Evolutionary conservation across 2,113 vertebrate species (phyloP), one percentile per base, ranked within the genome.

Genomic region (Cyphomyrus plagiostoma): DNA sequence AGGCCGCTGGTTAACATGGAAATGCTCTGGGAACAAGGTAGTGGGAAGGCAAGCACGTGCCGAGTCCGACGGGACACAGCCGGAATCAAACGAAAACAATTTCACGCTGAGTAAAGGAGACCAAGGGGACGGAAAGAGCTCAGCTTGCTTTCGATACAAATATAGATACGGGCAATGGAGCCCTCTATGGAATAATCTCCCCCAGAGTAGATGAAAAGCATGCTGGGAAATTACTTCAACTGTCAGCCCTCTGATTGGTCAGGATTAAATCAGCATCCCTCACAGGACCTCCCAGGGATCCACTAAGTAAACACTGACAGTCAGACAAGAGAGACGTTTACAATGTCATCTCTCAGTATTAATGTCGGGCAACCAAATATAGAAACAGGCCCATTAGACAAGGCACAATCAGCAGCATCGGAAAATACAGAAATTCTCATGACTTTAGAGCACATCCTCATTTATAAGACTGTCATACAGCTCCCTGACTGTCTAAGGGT

Each of bases 381-480:
- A 84, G 35, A 45, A 23, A 48, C 39, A 46, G 21, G 45, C 45
- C 82, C 82, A 84, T 48, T 13, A 84, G 39, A 84, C 19, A 48
- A 46, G 19, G 5, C 19, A 46, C 82, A 84, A 84, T 84, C 82
- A 84, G 39, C 42, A 23, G 50, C 85, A 15, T 56, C 35, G 1
- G 23, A 17, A 35, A 87, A 45, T 45, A n/a, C 15, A 87, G 8
- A 39, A 62, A 62, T 45, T 58, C 52, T 45, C 35, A 3, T n/a
- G 86, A 15, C 53, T 52, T 86, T 30, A 52, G 9, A 49, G n/a
- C 13, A 26, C 45, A 89, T 86, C 91, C 88, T 91, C 90, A 91
- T 89, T 89, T 48, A 91, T 93, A 93, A 94, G 89, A 91, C 91
- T 87, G 91, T 92, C 92, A 93, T 92, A 91, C 90, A 93, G 91